Percentiles rank a stretch among this genome's conserved stretches.
Evolutionary conservation across 2,113 vertebrate species (phyloP).

Genomic region (Etia nguti): DNA sequence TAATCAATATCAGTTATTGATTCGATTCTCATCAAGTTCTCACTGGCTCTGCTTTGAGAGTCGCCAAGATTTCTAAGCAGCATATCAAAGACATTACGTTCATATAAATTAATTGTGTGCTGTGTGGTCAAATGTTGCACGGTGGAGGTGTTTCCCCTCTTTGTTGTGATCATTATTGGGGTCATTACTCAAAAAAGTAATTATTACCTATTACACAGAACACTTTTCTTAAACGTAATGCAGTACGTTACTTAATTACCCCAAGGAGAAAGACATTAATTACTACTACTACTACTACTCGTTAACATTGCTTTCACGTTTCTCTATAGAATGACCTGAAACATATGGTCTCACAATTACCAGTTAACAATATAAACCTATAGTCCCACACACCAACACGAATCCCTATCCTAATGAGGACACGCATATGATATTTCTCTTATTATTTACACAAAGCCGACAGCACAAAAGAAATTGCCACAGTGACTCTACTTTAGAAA

Average conservation of each 20-base stretch:
- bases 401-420: neutral
- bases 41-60: neutral
- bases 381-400: neutral
- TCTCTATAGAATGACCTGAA: neutral
- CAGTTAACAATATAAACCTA: neutral
- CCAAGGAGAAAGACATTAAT: too few relatives aligned
- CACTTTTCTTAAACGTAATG: neutral
- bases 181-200: neutral
- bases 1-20: neutral
- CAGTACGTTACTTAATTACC: neutral
- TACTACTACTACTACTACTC: neutral
- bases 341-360: neutral
- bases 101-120: neutral
- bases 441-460: neutral
- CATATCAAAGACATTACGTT: neutral
- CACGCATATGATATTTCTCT: neutral
- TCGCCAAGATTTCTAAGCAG: neutral
- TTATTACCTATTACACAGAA: neutral
- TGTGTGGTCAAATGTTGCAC: neutral
- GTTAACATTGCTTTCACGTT: neutral
- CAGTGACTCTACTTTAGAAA: neutral
- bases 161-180: neutral
- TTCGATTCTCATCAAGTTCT: neutral
- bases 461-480: neutral
- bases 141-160: neutral